Evolutionary conservation across 2,888 invertebrate genomes (phyloP), one percentile per base, ranked within the genome.

Genomic region (Cabera pusaria): DNA sequence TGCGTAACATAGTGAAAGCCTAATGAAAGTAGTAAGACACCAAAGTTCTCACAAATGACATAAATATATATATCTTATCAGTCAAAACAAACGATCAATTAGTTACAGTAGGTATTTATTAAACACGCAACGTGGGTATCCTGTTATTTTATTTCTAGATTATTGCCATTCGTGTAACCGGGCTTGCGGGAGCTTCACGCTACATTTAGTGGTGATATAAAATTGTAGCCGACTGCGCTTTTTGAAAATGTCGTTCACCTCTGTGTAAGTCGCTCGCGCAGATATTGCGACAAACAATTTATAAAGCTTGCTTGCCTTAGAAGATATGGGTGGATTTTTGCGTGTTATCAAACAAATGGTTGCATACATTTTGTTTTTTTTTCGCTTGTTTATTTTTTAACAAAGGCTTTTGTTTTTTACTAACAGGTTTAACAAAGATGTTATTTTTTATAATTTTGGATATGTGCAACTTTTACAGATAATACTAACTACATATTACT

Each of bases 241-340:
- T 34, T 29, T 51, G 65, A 65, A 65, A 69, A 88, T 86, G 86
- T 77, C 87, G 59, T 87, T 88, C 78, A 85, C 77, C 76, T 59
- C 86, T 19, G 77, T 86, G 86, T 87, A 88, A 88, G 85, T 87
- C 50, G 72, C 72, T 72, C 21, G 28, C 34, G 40, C 40, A 34
- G 7, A 7, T 24, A 42, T 26, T 35, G 31, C 22, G 28, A 33
- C 19, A 17, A 21, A 42, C 33, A 39, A 14, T 6, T n/a, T 4
- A 21, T 22, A 44, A 19, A n/a, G 41, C 31, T 36, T 42, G 41
- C 20, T 14, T 28, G 20, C 7, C 9, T 16, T 21, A n/a, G 35
- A 18, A 39, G 20, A 2, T 32, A 26, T 38, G 8, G 20, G 14
- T 39, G 32, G 26, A 36, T 17, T 6, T n/a, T n/a, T n/a, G n/a